These are phyloP conservation scores for Caracal caracal DNA, from an alignment of 2,113 vertebrate species.

Conservation along the genomic window DNA sequence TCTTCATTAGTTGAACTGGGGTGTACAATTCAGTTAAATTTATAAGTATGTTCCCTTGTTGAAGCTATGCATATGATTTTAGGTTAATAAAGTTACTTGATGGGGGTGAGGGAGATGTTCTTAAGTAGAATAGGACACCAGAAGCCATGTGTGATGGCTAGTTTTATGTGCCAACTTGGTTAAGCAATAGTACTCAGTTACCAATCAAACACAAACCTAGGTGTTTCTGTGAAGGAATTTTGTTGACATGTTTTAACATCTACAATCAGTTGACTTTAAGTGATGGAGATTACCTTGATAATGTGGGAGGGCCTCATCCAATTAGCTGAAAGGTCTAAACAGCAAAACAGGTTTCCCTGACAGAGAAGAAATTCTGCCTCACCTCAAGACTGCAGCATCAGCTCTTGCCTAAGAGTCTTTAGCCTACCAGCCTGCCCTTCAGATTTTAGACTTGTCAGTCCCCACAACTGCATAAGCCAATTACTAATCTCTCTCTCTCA, in stretches of 20 bases:
- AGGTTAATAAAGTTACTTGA: neutral
- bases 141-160: neutral
- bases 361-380: neutral
- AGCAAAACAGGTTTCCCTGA: neutral
- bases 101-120: neutral
- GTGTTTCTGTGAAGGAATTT: neutral
- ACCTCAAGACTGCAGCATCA: neutral
- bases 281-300: neutral
- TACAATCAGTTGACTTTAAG: neutral
- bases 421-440: no score
- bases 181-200: neutral
- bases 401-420: neutral
- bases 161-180: neutral
- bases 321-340: neutral
- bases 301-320: neutral
- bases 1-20: neutral
- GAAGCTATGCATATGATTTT: neutral
- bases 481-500: neutral
- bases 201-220: neutral
- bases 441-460: neutral
- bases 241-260: neutral
- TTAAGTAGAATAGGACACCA: neutral
- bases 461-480: neutral
- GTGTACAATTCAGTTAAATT: neutral
- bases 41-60: neutral